Conservation (phyloP, 1,140 invertebrate species). For the Ladona fulva region DNA sequence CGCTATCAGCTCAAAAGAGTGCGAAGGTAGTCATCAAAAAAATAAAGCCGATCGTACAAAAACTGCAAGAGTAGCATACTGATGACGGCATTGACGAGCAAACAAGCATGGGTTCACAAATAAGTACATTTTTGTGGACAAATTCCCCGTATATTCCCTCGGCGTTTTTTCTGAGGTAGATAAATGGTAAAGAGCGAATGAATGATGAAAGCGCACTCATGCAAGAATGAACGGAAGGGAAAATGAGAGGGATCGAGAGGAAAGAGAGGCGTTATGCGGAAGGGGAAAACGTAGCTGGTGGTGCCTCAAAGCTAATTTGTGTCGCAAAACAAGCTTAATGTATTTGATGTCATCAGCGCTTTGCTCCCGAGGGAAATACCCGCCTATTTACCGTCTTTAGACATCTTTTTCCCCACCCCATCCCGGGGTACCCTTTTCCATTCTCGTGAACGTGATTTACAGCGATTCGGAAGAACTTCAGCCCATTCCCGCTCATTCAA, state of each 20-base stretch:
- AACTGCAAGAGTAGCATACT: too few relatives aligned
- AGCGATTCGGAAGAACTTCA: background rate
- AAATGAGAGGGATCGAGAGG: background rate
- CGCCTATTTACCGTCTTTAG: background rate
- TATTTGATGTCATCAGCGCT: background rate
- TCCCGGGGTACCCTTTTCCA: background rate
- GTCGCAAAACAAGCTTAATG: slow-evolving; percentile 4
- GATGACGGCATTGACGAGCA: too few relatives aligned
- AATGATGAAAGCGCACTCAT: too few relatives aligned
- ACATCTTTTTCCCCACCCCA: background rate
- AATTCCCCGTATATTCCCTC: too few relatives aligned
- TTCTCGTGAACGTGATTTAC: background rate
- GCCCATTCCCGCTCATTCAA: background rate
- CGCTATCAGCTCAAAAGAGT: too few relatives aligned
- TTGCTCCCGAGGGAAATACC: background rate
- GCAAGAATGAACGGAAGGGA: background rate
- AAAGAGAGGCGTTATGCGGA: background rate
- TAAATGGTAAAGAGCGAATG: too few relatives aligned
- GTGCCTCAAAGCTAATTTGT: background rate
- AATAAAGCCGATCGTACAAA: too few relatives aligned
- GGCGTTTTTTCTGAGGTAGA: too few relatives aligned
- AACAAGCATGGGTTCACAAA: too few relatives aligned
- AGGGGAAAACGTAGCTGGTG: background rate
- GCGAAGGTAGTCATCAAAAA: too few relatives aligned
- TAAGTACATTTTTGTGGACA: too few relatives aligned